These are phyloP conservation scores for Pammene aurita DNA, from an alignment of 2,888 invertebrate genomes.

Conservation along the genomic window DNA sequence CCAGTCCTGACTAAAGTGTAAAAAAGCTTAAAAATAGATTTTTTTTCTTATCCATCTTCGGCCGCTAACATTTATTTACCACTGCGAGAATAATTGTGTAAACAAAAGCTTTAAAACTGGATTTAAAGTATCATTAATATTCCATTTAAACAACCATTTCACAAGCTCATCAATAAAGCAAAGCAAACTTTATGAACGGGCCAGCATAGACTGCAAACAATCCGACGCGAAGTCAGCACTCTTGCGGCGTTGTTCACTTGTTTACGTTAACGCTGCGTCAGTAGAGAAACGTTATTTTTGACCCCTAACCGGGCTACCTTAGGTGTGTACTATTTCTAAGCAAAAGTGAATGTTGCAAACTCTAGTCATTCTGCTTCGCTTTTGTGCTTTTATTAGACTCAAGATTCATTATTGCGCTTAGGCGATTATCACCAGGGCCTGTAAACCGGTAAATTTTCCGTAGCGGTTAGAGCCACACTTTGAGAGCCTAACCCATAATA, in stretches of 20 bases:
- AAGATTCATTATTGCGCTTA: too few relatives aligned
- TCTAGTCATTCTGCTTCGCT: too few relatives aligned
- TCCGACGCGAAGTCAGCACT: slow-evolving; percentile 47
- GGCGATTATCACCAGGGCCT: too few relatives aligned
- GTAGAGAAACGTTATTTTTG: neutral
- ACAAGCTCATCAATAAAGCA: slow-evolving; percentile 57
- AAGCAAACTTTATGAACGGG: slow-evolving; percentile 52
- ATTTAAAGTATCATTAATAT: slow-evolving; percentile 24
- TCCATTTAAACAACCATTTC: slow-evolving; percentile 42
- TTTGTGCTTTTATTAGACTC: too few relatives aligned
- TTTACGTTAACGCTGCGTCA: slow-evolving; percentile 3
- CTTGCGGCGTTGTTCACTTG: neutral
- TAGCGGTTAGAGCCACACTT: too few relatives aligned
- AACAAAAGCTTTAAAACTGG: neutral
- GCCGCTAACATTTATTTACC: neutral
- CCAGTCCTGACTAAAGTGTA: too few relatives aligned
- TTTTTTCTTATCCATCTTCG: neutral
- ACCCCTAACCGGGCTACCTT: neutral
- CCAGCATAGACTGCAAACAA: slow-evolving; percentile 45
- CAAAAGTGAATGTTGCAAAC: too few relatives aligned
- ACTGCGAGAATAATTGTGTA: neutral
- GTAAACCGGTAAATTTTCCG: too few relatives aligned
- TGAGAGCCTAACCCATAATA: too few relatives aligned
- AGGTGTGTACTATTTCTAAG: too few relatives aligned
- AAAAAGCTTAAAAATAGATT: too few relatives aligned